Evolutionary conservation across 2,888 invertebrate species (phyloP).

Genomic region (Camptogramma bilineatum): DNA sequence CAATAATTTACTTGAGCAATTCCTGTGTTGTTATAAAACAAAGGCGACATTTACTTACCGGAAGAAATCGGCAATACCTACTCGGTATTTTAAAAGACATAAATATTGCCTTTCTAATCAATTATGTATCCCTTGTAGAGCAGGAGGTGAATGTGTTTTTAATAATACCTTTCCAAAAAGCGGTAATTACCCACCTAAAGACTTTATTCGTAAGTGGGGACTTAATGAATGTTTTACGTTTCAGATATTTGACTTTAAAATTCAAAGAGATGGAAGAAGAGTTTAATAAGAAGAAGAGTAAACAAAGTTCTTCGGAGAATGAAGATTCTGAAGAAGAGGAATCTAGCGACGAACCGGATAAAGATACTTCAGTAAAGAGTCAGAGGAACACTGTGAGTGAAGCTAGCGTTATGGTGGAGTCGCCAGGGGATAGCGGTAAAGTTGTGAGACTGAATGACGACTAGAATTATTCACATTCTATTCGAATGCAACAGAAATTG

Average conservation of each 20-base stretch:
- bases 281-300: slow-evolving; percentile 87
- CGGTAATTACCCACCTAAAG: background rate
- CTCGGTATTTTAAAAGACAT: background rate
- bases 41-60: slow-evolving; percentile 1
- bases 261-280: slow-evolving; percentile 95
- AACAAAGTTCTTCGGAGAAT: slow-evolving; percentile 54
- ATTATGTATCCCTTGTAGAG: background rate
- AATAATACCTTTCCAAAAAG: slow-evolving; percentile 1
- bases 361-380: slow-evolving; percentile 34
- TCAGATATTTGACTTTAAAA: slow-evolving; percentile 91
- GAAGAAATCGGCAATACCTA: slow-evolving; percentile 2
- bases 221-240: slow-evolving; percentile 44
- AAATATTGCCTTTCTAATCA: slow-evolving; percentile 14
- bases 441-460: slow-evolving; percentile 70
- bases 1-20: too few relatives aligned
- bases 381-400: slow-evolving; percentile 57
- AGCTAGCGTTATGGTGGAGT: slow-evolving; percentile 69
- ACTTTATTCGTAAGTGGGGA: background rate
- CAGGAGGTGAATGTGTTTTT: background rate
- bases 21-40: too few relatives aligned
- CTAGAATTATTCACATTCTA: slow-evolving; percentile 10
- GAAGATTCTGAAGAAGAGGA: slow-evolving; percentile 60
- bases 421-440: slow-evolving; percentile 74
- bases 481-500: slow-evolving; percentile 12
- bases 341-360: slow-evolving; percentile 52